These are phyloP conservation scores for Drosophila kohkoa DNA, from an alignment of 1,140 invertebrate species.

Conservation along the genomic window DNA sequence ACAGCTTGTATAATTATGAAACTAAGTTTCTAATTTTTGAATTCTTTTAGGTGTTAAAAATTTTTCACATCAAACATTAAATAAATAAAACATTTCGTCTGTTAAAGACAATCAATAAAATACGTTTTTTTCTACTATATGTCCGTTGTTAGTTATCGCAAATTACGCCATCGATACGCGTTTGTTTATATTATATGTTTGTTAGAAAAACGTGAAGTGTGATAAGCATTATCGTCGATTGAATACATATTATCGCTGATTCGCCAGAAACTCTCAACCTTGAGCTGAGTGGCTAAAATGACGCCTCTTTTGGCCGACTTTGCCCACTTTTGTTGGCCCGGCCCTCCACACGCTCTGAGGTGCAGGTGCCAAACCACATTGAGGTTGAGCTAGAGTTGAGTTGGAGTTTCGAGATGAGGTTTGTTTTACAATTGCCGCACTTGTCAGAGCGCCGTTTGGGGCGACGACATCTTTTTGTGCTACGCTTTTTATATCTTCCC, in stretches of 20 bases:
- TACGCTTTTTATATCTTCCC: slow-evolving; percentile 34
- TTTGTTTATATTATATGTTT: too few relatives aligned
- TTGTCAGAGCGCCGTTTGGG: slow-evolving; percentile 53
- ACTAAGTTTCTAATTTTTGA: too few relatives aligned
- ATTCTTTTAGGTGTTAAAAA: too few relatives aligned
- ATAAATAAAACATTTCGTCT: too few relatives aligned
- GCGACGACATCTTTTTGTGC: slow-evolving; percentile 43
- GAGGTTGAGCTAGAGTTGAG: slow-evolving; percentile 12
- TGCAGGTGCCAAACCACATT: background rate
- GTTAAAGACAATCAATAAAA: too few relatives aligned
- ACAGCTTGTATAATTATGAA: too few relatives aligned
- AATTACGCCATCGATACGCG: too few relatives aligned
- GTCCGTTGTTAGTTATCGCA: too few relatives aligned
- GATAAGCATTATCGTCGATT: background rate
- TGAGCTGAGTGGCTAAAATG: background rate
- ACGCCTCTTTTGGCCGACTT: background rate
- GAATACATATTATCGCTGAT: background rate
- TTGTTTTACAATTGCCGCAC: slow-evolving; percentile 76
- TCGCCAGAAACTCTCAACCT: background rate
- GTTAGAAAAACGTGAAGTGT: too few relatives aligned
- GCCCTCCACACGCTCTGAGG: slow-evolving; percentile 6
- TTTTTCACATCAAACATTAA: too few relatives aligned
- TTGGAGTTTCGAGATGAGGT: slow-evolving; percentile 36
- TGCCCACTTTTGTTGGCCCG: background rate
- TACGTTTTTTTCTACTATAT: too few relatives aligned